phyloP scores from a whole-genome alignment of 2,888 invertebrate genomes.

The Acronicta psi region DNA sequence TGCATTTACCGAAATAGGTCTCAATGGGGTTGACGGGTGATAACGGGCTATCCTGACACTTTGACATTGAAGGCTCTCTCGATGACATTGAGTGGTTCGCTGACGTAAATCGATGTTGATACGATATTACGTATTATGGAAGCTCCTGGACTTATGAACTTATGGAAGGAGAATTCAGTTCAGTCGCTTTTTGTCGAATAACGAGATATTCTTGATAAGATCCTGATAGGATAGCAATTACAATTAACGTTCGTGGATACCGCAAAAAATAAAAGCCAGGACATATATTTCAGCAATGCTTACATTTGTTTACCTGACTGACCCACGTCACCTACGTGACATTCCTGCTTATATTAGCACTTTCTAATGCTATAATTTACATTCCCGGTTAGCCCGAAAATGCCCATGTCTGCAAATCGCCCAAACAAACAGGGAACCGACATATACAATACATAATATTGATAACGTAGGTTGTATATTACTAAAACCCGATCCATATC shows the following conservation, averaged over 20 bases:
- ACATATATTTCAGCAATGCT: neutral
- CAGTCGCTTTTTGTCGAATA: too few species aligned
- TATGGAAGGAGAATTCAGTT: too few species aligned
- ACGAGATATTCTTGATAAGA: too few species aligned
- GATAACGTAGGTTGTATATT: too few species aligned
- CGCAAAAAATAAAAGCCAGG: neutral
- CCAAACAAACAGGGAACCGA: conserved; percentile 21
- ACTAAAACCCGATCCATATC: too few species aligned
- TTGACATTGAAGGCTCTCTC: conserved; percentile 2
- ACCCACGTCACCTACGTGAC: conserved; percentile 12
- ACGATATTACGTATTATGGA: too few species aligned
- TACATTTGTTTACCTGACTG: conserved; percentile 3
- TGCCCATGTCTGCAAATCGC: conserved; percentile 11
- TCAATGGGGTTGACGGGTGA: neutral
- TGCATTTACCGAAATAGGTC: too few species aligned
- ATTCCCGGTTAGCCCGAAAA: conserved; percentile 28
- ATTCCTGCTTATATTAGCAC: conserved; percentile 23
- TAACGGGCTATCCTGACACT: conserved; percentile 2
- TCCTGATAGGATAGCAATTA: neutral
- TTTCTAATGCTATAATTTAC: conserved; percentile 32
- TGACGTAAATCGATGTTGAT: conserved; percentile 1
- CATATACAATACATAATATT: too few species aligned
- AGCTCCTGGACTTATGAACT: too few species aligned
- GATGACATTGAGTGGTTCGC: conserved; percentile 2
- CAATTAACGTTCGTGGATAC: neutral